Percentiles rank a stretch among this genome's conserved stretches.
phyloP scores from a whole-genome alignment of 2,113 vertebrate species.

The Neotoma lepida region DNA sequence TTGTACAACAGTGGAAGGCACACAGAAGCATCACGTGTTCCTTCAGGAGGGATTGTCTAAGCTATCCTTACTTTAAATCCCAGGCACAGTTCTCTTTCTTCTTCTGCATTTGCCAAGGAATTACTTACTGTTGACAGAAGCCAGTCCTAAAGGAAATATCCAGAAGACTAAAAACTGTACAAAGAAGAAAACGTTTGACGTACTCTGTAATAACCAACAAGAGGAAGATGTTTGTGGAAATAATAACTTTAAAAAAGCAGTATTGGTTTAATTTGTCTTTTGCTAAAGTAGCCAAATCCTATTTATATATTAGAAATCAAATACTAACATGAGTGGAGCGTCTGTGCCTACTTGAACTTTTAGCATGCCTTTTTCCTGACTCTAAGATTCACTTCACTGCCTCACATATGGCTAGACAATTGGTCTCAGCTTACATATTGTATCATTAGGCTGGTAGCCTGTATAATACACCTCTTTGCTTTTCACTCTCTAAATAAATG shows the following conservation, averaged over 20 bases:
- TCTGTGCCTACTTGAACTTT: background rate
- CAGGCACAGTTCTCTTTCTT: background rate
- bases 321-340: background rate
- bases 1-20: background rate
- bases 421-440: background rate
- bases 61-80: constrained; percentile 5
- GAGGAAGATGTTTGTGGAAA: background rate
- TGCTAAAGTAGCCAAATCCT: constrained; percentile 8
- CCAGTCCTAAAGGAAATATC: constrained; percentile 65
- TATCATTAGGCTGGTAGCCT: background rate
- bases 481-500: background rate
- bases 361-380: background rate
- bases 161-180: constrained; percentile 52
- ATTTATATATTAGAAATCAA: background rate
- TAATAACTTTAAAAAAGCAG: background rate
- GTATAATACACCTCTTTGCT: background rate
- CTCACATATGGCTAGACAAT: background rate
- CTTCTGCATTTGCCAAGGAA: constrained; percentile 61
- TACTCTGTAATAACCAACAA: constrained; percentile 38
- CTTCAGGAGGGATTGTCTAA: constrained; percentile 7
- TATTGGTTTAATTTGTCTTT: background rate
- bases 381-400: background rate
- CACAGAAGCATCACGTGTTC: background rate
- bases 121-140: constrained; percentile 71
- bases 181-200: constrained; percentile 33